Conservation (phyloP, 2,797 vertebrate species). For the Malurus leucopterus region DNA sequence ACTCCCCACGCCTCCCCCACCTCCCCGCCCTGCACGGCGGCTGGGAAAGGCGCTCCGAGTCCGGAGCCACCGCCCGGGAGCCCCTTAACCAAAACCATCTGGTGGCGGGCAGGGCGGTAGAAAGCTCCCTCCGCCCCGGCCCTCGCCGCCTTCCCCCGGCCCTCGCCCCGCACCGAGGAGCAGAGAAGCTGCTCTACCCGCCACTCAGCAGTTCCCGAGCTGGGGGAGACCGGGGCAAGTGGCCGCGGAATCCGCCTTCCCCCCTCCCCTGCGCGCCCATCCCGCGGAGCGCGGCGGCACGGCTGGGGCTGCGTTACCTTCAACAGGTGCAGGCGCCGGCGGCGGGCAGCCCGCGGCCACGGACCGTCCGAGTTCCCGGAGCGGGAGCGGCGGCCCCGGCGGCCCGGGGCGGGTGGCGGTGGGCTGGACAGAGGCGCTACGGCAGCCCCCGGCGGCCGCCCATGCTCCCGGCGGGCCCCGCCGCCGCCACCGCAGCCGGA, state of each 20-base stretch:
- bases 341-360: neutral
- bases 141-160: neutral
- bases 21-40: neutral
- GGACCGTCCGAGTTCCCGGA: neutral
- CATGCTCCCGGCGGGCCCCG: slow-evolving; percentile 18
- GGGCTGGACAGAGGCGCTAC: neutral
- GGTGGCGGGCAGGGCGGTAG: neutral
- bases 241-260: neutral
- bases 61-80: neutral
- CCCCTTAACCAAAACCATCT: slow-evolving; percentile 45
- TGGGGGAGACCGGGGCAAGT: neutral
- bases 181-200: neutral
- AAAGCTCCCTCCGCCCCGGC: neutral
- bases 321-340: slow-evolving; percentile 54
- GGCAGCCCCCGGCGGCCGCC: slow-evolving; percentile 8
- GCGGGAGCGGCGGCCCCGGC: neutral
- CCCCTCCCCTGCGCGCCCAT: neutral
- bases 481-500: neutral
- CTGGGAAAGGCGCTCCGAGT: neutral
- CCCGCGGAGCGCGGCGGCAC: neutral
- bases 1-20: neutral
- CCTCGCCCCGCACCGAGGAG: neutral
- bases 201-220: neutral
- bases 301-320: slow-evolving; percentile 9
- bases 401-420: neutral